Conservation (phyloP, 2,888 invertebrate genomes). For the Mechanitis mazaeus region DNA sequence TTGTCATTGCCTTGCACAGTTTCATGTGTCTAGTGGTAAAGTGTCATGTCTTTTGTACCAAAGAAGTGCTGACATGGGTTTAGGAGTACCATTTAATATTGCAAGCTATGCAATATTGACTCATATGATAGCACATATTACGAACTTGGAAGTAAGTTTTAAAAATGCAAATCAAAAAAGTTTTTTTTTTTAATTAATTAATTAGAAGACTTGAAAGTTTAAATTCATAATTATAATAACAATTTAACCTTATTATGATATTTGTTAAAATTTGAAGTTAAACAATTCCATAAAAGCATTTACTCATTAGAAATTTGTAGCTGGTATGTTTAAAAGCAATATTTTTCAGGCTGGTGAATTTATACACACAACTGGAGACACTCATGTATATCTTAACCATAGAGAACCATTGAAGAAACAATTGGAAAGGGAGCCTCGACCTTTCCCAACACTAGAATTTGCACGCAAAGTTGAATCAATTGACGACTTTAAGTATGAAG, state of each 20-base stretch:
- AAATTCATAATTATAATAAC: no score
- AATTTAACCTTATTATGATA: no score
- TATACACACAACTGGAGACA: slow-evolving; percentile 95
- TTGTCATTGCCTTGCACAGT: slow-evolving; percentile 96
- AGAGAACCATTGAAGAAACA: slow-evolving; percentile 89
- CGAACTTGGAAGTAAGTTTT: slow-evolving; percentile 84
- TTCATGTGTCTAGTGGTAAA: slow-evolving; percentile 90
- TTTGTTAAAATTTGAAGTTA: no score
- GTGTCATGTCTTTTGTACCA: slow-evolving; percentile 96
- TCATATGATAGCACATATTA: slow-evolving; percentile 96
- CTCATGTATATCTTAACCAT: slow-evolving; percentile 96
- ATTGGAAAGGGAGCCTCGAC: slow-evolving; percentile 83
- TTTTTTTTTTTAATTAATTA: no score
- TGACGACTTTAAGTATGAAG: slow-evolving; percentile 90
- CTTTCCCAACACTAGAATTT: slow-evolving; percentile 89
- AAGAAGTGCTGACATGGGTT: slow-evolving; percentile 97
- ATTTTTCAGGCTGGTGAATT: slow-evolving; percentile 89
- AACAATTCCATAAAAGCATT: no score
- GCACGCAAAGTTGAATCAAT: slow-evolving; percentile 84
- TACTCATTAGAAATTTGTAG: not conserved
- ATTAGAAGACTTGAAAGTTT: no score
- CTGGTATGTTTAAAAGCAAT: not conserved
- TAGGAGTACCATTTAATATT: slow-evolving; percentile 99
- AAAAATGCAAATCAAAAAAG: no score
- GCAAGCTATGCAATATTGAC: slow-evolving; percentile 96